Base-by-base conservation (phyloP, 2,797 vertebrate genomes). In the Yasuhikotakia modesta region DNA sequence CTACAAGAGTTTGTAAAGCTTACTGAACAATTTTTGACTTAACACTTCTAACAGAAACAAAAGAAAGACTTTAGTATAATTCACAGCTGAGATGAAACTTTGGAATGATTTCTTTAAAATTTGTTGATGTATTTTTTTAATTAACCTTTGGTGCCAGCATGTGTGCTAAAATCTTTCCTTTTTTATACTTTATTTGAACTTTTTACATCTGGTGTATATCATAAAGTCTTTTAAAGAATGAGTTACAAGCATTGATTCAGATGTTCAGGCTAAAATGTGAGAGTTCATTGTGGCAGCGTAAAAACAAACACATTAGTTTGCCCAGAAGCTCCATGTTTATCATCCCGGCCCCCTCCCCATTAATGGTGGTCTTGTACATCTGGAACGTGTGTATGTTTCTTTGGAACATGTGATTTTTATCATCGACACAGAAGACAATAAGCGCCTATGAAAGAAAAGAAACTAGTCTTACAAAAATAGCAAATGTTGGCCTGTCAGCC, bases 371-470 rank as follows among this genome's bases (percentile, higher is more conserved):
- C 19, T 22, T 32, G 71, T 75, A 58, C 73, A 74, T 76, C 70
- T 74, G 66, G 61, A 80, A 78, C 13, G 16, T 60, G 58, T 71
- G 32, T 53, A 57, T 27, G 46, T 74, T 67, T 45, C 19, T 63
- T 21, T 58, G 30, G 65, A 74, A 72, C 61, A 67, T 67, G 45
- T 70, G 35, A 71, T 58, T 63, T 52, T 58, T 79, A 76, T 79
- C 73, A 52, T 39, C 30, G 69, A 1, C 19, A 19, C 17, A n/a
- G 17, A 66, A 64, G 69, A 50, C 73, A 63, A 22, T 3, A 75
- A 27, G 53, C 46, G 52, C 14, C 50, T 60, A 45, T 55, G 57
- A 43, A 74, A 71, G 19, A 6, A 39, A 73, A 66, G 48, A 27
- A 63, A 55, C 21, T 53, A 32, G 58, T 27, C 70, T 73, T 73